Conservation (phyloP, 2,797 vertebrate species). For the Eremophila alpestris region DNA sequence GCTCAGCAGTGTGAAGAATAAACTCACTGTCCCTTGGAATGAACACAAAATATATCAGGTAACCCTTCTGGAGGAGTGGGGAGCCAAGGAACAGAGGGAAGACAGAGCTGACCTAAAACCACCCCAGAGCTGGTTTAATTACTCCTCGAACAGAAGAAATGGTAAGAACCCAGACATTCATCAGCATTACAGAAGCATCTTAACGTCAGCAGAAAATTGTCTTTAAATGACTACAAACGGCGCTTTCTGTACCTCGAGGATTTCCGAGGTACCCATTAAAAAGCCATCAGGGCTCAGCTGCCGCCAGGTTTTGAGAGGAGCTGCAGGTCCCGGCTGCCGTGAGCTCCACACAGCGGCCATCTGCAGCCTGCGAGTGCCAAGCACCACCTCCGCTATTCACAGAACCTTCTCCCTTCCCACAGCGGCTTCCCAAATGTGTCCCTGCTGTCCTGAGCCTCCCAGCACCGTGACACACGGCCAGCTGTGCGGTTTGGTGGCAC, state of each 20-base stretch:
- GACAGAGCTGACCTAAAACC: not conserved
- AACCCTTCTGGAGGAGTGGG: not conserved
- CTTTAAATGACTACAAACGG: conserved; percentile 36
- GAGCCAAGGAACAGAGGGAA: not conserved
- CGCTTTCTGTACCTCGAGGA: not conserved
- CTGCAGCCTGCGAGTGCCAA: not conserved
- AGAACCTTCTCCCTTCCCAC: not conserved
- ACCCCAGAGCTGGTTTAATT: conserved; percentile 2
- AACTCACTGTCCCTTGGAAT: not conserved
- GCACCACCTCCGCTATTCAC: rapidly evolving
- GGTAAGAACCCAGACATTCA: not conserved
- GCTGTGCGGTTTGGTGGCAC: not conserved
- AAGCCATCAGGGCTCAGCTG: not conserved
- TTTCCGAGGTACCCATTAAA: not conserved
- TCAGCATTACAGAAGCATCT: not conserved
- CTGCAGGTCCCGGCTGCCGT: not conserved
- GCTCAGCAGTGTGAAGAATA: rapidly evolving
- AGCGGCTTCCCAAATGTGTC: not conserved
- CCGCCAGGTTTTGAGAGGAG: not conserved
- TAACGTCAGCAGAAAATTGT: conserved; percentile 14
- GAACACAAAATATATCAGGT: not conserved
- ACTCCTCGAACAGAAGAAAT: not conserved
- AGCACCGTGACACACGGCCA: rapidly evolving
- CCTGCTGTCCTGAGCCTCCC: not conserved
- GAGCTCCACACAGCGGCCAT: not conserved